Percentiles rank a stretch among this genome's conserved stretches.
phyloP scores from a whole-genome alignment of 2,888 invertebrate genomes.

The Tyria jacobaeae region DNA sequence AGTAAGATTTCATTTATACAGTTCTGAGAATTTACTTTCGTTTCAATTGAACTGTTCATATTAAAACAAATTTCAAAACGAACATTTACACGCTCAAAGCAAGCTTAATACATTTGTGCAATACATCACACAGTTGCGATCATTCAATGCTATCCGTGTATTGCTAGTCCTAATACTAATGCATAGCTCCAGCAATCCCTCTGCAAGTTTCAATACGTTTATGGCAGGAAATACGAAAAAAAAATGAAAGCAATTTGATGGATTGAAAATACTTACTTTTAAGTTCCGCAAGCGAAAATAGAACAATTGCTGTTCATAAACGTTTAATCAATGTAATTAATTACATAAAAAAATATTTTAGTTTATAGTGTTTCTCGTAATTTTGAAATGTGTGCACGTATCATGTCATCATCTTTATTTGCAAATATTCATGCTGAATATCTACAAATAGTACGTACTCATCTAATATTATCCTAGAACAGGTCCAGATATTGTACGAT shows the following conservation, averaged over 20 bases:
- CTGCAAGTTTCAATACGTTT: background rate
- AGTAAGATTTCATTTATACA: no score
- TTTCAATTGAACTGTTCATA: background rate
- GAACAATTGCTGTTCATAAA: background rate
- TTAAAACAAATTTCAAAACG: background rate
- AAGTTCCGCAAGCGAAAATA: background rate
- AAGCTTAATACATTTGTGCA: background rate
- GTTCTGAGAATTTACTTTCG: no score
- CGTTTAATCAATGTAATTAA: no score
- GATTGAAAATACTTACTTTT: slow-evolving; percentile 9
- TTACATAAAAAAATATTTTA: background rate
- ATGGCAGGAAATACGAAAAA: background rate
- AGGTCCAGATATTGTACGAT: no score
- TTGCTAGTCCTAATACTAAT: background rate
- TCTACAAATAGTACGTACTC: no score
- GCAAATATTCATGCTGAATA: no score
- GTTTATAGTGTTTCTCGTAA: background rate
- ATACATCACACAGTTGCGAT: background rate
- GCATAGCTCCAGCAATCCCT: slow-evolving; percentile 1
- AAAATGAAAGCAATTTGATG: slow-evolving; percentile 4
- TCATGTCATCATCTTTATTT: no score
- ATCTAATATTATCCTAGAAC: no score
- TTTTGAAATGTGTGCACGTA: no score
- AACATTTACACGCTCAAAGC: background rate
- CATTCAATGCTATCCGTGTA: background rate